These are phyloP conservation scores for Malurus melanocephalus DNA, from an alignment of 2,113 vertebrate species.

Conservation along the genomic window DNA sequence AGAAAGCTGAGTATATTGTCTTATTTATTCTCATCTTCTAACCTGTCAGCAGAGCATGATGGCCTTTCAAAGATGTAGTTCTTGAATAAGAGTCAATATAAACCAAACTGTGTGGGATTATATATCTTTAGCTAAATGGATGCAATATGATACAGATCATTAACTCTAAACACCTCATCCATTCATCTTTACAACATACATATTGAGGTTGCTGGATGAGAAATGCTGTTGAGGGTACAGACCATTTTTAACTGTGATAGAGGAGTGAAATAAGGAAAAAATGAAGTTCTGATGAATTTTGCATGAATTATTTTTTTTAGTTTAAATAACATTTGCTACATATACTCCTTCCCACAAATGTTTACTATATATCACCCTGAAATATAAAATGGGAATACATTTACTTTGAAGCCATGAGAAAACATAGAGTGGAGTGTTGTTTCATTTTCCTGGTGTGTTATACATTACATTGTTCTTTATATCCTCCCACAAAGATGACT, in stretches of 20 bases:
- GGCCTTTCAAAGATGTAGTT: conserved; percentile 31
- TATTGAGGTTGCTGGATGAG: conserved; percentile 36
- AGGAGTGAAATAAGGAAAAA: conserved; percentile 3
- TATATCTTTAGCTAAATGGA: conserved; percentile 62
- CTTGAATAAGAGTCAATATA: conserved; percentile 56
- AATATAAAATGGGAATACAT: not conserved
- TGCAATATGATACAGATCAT: conserved; percentile 59
- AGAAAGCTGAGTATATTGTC: conserved; percentile 29
- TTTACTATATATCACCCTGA: not conserved
- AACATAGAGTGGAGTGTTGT: not conserved
- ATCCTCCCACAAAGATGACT: not conserved
- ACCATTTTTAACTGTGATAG: conserved; percentile 38
- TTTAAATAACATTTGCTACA: conserved; percentile 17
- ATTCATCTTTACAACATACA: conserved; percentile 64
- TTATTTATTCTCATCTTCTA: conserved; percentile 58
- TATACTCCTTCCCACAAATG: not conserved
- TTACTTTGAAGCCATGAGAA: not conserved
- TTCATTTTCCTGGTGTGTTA: not conserved
- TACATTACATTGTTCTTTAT: not conserved
- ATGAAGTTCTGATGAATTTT: not conserved
- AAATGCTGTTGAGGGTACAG: conserved; percentile 9
- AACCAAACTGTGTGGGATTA: conserved; percentile 41
- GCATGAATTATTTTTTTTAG: conserved; percentile 13
- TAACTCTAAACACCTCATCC: conserved; percentile 60
- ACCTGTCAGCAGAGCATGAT: conserved; percentile 22